phyloP scores from a whole-genome alignment of 92 coral and sea anemone genomes.

The Desmophyllum pertusum region DNA sequence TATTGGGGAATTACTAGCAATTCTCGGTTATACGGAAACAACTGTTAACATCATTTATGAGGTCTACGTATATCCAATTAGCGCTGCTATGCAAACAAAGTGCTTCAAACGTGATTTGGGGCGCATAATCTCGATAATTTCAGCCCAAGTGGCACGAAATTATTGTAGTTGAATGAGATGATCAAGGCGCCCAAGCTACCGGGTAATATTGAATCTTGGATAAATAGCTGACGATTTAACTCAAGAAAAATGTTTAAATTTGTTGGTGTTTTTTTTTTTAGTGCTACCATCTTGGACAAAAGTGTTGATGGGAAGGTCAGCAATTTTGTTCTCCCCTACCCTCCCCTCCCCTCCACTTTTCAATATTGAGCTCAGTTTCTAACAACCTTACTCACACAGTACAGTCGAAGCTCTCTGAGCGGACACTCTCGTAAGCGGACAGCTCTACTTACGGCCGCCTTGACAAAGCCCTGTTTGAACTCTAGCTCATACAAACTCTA shows the following conservation, averaged over 20 bases:
- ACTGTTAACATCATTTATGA: slow-evolving; percentile 15
- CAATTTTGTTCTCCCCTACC: too few species aligned
- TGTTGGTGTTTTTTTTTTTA: too few species aligned
- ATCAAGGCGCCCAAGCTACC: neutral
- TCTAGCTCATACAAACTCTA: too few species aligned
- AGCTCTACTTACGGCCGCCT: too few species aligned
- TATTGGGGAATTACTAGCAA: neutral
- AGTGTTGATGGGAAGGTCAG: too few species aligned
- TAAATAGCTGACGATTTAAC: neutral
- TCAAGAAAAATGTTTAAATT: neutral
- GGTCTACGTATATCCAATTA: neutral
- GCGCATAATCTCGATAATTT: neutral
- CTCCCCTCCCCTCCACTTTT: too few species aligned
- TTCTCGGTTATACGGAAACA: neutral
- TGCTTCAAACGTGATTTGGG: neutral
- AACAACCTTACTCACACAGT: too few species aligned
- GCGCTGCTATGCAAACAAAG: neutral
- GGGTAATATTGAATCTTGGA: neutral
- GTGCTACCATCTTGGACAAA: too few species aligned
- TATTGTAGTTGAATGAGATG: neutral
- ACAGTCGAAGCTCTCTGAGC: too few species aligned
- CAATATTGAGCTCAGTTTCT: too few species aligned
- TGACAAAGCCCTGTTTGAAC: too few species aligned
- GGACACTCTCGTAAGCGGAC: too few species aligned
- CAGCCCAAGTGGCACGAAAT: neutral